Base-by-base conservation (phyloP, 2,888 invertebrate genomes). In the Cephus pulcher region DNA sequence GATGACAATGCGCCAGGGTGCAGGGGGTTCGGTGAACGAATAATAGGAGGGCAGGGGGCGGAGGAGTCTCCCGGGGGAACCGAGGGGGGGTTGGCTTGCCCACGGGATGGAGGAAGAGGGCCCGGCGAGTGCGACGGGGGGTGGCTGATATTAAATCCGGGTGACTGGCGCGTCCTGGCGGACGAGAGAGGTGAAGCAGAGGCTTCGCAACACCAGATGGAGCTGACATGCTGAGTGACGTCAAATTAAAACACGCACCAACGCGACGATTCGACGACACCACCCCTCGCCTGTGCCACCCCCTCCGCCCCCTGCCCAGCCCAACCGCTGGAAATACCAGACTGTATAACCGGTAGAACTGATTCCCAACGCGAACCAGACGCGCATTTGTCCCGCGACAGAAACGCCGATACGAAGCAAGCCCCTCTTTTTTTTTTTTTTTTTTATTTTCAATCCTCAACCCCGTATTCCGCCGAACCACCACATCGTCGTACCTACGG, bases 241-340 rank as follows among this genome's bases (percentile, higher is more conserved):
- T 90, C 89, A 89, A 90, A 90, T 90, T 90, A 90, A 90, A 90
- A 90, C 89, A 89, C 89, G 88, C 86, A 86, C 84, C 86, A 86
- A 88, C 88, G 88, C 90, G 88, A 89, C 87, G 89, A 89, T 89
- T 90, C 88, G 87, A 86, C 87, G 87, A 89, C 88, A 87, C 85
- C 85, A 34, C 71, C 32, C 71, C 33, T 33, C 33, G 71, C 9
- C 15, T 15, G 40, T 40, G 15, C 40, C 40, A 23, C 23, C 56
- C 56, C 23, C 56, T 4, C 9, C 9, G 56, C 23, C 9, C 23
- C 15, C 37, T 56, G 23, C 9, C 56, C 56, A 9, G 56, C 56
- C 23, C 56, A 56, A 56, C 56, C 56, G 9, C 56, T 56, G 56
- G 23, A 23, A 56, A 56, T 56, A 56, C 56, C 56, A 56, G 56